These are phyloP conservation scores for Dasypus novemcinctus DNA, from an alignment of 2,113 vertebrate species.

Conservation along the genomic window DNA sequence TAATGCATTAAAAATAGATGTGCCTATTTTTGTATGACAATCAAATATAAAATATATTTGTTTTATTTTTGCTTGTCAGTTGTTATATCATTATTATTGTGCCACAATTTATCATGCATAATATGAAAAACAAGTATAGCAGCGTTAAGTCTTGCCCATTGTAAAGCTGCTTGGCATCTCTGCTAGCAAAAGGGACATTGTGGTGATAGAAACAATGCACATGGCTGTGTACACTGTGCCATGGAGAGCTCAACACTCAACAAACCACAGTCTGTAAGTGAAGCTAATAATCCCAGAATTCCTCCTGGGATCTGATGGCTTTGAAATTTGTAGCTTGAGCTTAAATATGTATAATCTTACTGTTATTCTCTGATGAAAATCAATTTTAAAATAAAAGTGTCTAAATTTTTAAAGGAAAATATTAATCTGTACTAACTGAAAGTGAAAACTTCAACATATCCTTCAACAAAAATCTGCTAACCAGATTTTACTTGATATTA, in stretches of 20 bases:
- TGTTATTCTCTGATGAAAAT: too few species aligned
- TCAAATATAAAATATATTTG: slow-evolving; percentile 41
- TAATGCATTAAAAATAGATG: slow-evolving; percentile 66
- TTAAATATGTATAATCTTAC: too few species aligned
- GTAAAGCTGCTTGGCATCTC: background rate
- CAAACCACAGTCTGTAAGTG: too few species aligned
- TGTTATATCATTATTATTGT: too few species aligned
- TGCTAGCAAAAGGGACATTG: background rate
- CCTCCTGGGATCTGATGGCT: accelerated
- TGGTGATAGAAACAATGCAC: background rate
- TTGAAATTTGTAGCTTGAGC: too few species aligned
- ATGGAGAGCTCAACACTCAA: accelerated
- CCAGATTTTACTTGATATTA: too few species aligned
- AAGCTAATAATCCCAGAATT: background rate
- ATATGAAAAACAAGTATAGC: background rate
- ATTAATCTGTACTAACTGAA: too few species aligned
- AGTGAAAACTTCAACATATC: too few species aligned
- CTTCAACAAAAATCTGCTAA: too few species aligned
- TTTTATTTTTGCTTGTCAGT: too few species aligned
- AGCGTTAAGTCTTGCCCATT: background rate
- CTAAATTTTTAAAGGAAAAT: too few species aligned
- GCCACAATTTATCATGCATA: slow-evolving; percentile 17
- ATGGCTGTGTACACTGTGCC: accelerated
- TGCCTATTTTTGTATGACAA: slow-evolving; percentile 67
- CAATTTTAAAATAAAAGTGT: too few species aligned